Conservation (phyloP, 2,888 invertebrate genomes). For the Clusia tigrina region DNA sequence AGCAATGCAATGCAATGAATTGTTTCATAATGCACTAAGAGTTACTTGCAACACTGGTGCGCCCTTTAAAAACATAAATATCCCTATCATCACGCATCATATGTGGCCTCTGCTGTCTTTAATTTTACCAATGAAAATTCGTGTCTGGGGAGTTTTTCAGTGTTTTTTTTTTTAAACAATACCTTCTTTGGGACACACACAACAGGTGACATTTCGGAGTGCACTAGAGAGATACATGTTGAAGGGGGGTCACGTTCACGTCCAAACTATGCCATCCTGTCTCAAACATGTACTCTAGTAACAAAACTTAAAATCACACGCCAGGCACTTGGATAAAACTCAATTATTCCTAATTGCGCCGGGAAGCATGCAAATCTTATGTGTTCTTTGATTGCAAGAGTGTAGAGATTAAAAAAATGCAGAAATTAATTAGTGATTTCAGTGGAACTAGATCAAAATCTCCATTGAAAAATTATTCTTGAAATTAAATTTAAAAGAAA, state of each 20-base stretch:
- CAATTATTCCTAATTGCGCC: constrained; percentile 26
- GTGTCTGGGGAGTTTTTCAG: constrained; percentile 15
- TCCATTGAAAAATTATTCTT: constrained; percentile 7
- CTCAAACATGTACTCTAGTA: constrained; percentile 1
- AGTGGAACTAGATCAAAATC: not conserved
- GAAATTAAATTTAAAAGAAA: not conserved
- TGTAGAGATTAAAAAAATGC: not conserved
- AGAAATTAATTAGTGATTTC: not conserved
- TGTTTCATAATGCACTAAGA: not conserved
- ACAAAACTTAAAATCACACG: constrained; percentile 32
- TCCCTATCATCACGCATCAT: constrained; percentile 64
- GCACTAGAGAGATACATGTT: not conserved
- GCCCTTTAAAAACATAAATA: constrained; percentile 40
- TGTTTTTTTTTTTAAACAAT: constrained; percentile 23
- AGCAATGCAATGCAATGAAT: not conserved
- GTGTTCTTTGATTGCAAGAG: constrained; percentile 29
- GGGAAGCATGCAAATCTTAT: constrained; percentile 22
- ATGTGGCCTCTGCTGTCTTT: constrained; percentile 61
- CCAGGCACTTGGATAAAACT: constrained; percentile 32
- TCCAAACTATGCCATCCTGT: not conserved
- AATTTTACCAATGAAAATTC: not conserved
- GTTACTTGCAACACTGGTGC: not conserved
- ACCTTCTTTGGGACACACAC: constrained; percentile 20
- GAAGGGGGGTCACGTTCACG: not conserved
- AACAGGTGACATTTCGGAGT: constrained; percentile 6